These are phyloP conservation scores for Pristionchus exspectatus DNA, from an alignment of 2,888 invertebrate species.

Conservation along the genomic window DNA sequence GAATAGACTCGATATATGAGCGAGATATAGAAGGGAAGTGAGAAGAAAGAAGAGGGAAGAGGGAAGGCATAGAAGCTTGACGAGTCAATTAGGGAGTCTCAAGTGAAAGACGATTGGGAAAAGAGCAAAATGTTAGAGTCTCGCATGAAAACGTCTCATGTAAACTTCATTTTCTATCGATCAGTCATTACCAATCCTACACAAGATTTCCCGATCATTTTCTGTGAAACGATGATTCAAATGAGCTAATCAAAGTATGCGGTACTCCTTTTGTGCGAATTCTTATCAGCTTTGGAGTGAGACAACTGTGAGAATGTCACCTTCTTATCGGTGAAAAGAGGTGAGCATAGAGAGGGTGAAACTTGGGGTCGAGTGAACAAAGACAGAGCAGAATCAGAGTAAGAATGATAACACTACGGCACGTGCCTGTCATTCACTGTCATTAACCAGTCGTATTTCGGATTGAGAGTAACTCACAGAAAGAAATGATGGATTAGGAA, in stretches of 20 bases:
- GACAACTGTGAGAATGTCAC: slow-evolving; percentile 38
- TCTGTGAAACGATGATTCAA: not conserved
- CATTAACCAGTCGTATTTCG: not conserved
- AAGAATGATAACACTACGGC: slow-evolving; percentile 10
- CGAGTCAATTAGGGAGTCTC: not conserved
- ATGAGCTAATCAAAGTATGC: not conserved
- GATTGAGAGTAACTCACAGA: slow-evolving; percentile 27
- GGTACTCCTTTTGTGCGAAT: slow-evolving; percentile 33
- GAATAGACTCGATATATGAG: slow-evolving; percentile 1
- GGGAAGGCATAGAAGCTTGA: not conserved
- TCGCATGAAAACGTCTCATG: not conserved
- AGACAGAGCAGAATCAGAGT: not conserved
- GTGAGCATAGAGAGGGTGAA: slow-evolving; percentile 3
- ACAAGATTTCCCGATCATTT: not conserved
- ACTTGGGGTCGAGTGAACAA: slow-evolving; percentile 34
- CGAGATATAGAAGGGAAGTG: not conserved
- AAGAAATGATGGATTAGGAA: slow-evolving; percentile 12
- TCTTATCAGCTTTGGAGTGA: slow-evolving; percentile 26
- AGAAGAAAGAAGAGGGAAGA: not conserved
- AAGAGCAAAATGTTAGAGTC: not conserved
- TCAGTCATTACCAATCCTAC: not conserved
- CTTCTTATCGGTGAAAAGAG: slow-evolving; percentile 32
- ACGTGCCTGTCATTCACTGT: not conserved
- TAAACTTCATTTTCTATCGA: not conserved
- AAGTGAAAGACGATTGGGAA: not conserved